Percentiles rank a stretch among this genome's conserved stretches.
Evolutionary conservation across 2,797 vertebrate genomes (phyloP).

Genomic region (Tangara arthus): DNA sequence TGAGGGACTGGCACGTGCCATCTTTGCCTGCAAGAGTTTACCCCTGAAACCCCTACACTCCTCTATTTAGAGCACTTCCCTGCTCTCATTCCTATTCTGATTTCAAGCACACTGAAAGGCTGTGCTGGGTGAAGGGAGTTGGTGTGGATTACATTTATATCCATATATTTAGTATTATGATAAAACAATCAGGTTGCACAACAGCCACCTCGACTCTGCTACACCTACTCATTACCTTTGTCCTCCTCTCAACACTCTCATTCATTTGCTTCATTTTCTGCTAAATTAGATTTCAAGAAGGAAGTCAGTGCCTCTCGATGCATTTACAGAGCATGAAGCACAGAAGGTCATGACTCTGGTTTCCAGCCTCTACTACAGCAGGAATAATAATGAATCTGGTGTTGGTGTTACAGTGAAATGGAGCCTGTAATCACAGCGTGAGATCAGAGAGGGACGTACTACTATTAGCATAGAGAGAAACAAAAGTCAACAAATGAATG

Average conservation of each 20-base stretch:
- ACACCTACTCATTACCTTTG: background rate
- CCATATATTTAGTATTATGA: background rate
- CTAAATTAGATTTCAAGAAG: conserved; percentile 7
- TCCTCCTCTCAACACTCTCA: conserved; percentile 10
- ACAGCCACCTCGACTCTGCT: background rate
- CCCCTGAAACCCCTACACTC: background rate
- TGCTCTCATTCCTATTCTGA: background rate
- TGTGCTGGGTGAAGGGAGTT: background rate
- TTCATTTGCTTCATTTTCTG: conserved; percentile 16
- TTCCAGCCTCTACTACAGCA: background rate
- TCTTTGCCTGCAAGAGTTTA: background rate
- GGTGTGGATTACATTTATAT: background rate
- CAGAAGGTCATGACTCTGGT: conserved; percentile 3
- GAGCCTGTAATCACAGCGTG: background rate
- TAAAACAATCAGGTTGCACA: background rate
- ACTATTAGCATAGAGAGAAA: background rate
- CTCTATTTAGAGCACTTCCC: background rate
- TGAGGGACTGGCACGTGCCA: background rate
- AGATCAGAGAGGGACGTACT: background rate
- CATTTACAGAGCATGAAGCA: background rate
- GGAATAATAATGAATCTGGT: background rate
- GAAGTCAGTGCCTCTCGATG: background rate
- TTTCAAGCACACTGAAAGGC: background rate
- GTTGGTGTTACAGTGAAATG: background rate
- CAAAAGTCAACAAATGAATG: background rate